Conservation (phyloP, 1,140 invertebrate genomes). For the Anagrus nilaparvatae region DNA sequence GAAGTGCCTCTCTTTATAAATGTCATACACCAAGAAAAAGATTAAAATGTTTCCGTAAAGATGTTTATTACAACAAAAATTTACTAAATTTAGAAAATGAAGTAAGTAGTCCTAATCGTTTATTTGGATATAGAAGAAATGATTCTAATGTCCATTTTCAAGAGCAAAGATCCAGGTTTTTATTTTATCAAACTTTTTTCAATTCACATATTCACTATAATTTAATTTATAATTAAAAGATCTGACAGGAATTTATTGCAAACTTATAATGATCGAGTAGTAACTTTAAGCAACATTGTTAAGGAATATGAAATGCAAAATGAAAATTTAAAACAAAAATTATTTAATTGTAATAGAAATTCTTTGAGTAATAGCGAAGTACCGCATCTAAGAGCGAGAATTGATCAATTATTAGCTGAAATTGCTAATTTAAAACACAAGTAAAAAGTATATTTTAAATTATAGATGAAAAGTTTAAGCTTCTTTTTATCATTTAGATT, state of each 20-base stretch:
- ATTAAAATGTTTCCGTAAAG: not conserved
- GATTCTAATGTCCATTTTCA: not conserved
- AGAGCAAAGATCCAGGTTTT: not conserved
- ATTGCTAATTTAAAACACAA: conserved; percentile 22
- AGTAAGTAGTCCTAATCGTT: no score
- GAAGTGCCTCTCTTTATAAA: not conserved
- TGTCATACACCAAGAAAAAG: not conserved
- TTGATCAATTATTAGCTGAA: conserved; percentile 22
- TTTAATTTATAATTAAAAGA: not conserved
- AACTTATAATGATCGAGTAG: conserved; percentile 17
- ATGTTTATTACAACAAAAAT: not conserved
- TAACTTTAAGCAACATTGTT: conserved; percentile 16
- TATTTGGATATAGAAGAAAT: not conserved
- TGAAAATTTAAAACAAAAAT: conserved; percentile 21
- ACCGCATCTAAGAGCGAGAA: conserved; percentile 11
- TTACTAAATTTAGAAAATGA: no score
- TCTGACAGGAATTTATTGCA: conserved; percentile 1
- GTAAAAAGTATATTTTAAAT: conserved; percentile 16
- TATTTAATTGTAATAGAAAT: conserved; percentile 15
- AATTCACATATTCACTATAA: not conserved
- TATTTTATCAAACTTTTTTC: not conserved
- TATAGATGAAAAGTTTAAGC: not conserved
- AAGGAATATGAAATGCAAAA: conserved; percentile 23
- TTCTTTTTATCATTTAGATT: conserved; percentile 16
- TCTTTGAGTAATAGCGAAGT: conserved; percentile 6